Base-by-base conservation (phyloP, 2,888 invertebrate genomes). In the Mythimna pallens region DNA sequence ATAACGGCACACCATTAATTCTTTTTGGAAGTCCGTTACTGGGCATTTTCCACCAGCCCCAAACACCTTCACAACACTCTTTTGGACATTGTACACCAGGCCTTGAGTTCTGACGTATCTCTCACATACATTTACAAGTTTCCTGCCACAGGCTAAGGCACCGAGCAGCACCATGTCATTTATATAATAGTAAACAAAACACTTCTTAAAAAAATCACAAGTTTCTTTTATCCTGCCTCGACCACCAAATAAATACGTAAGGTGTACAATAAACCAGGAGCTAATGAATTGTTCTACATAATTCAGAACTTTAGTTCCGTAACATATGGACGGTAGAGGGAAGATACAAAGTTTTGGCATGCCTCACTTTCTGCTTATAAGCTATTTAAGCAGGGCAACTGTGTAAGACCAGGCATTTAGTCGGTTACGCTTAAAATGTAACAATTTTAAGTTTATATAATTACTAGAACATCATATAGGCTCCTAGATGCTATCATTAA, bases 291-390 rank as follows among this genome's bases (percentile, higher is more conserved):
- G 34, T 43, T 59, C 70, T 70, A 47, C 63, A 58, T 75, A n/a
- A 64, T 62, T 75, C 65, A 40, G 65, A 65, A 76, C 65, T 62
- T 65, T 57, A 52, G 61, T 76, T 52, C 20, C 25, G 30, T 20
- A 70, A 43, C 54, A 50, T 62, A 40, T n/a, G 36, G 30, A 14
- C 63, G 52, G 20, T 34, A 14, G n/a, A 55, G 65, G 47, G 43
- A 34, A 71, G 76, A 62, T 59, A 50, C 22, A 63, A 78, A 63
- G 55, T 78, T 74, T 30, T 63, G 62, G 50, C 55, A 52, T 25
- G 34, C 40, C 25, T 78, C 47, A 54, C 12, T 63, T 65, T 50
- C 63, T 64, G 54, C 63, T 69, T 65, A 62, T 62, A 69, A 63
- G 57, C 75, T 74, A 70, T 73, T 78, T 59, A 59, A 78, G 67